Base-by-base conservation (phyloP, 2,888 invertebrate genomes). In the Tenthredo livida region DNA sequence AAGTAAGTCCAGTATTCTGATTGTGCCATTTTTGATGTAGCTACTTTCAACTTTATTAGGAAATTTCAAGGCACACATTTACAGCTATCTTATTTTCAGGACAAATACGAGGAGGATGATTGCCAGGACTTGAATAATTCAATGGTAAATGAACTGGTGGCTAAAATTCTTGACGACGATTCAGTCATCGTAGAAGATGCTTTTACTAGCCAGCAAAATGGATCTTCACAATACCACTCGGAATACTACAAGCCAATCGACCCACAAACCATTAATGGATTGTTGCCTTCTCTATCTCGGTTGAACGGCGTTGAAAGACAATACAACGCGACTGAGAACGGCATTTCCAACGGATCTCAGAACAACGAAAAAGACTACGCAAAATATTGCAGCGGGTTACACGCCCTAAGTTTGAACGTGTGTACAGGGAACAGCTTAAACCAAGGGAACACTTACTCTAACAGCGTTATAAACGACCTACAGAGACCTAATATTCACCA, bases 91-190 rank as follows among this genome's bases (percentile, higher is more conserved):
- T 75, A 29, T 70, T 85, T 2, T 12, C 80, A 93, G 93, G 88
- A 90, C 85, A 90, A 88, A 73, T 65, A 91, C 85, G 93, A 93
- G 65, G 93, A 93, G 65, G 93, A 93, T 25, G 93, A 93, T 84
- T 88, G 89, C 40, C 93, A 91, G 86, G 93, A 93, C 87, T 87
- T 93, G 47, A 92, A 95, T 89, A 95, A 95, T 91, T 94, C 95
- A 58, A 95, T 96, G 94, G 95, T 96, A 88, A 94, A 95, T 89
- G 96, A 96, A 91, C 94, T 96, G 92, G 95, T 96, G 91, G 95
- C 95, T 86, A 96, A 96, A 91, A 95, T 96, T 88, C 94, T 96
- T 84, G 96, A 96, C 91, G 96, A 96, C 90, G 95, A 95, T 87
- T 94, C 95, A 33, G 89, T 91, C 84, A 87, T 88, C 61, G 88